Evolutionary conservation across 2,888 invertebrate species (phyloP), one percentile per base, ranked within the genome.

Genomic region (Drosophila percnosoma): DNA sequence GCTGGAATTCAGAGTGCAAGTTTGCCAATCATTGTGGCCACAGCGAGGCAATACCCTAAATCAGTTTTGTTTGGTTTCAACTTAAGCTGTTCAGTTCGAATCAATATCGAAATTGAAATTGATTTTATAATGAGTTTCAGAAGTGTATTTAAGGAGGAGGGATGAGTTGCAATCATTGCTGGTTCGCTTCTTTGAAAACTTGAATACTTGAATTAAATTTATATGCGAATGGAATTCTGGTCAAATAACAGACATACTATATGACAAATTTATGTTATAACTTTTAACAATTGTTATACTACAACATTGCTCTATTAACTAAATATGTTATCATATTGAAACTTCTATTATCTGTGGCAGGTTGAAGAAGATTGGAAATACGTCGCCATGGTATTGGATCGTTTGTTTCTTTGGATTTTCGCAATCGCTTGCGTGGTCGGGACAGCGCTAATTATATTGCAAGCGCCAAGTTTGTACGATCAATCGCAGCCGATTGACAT

Each of bases 341-440:
- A 57, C 10, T 29, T 40, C 0, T 21, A 13, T 24, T 63, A n/a
- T 66, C 29, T 31, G 34, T 7, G 13, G n/a, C 94, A 98, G 98
- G 97, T 98, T 91, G 97, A 97, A 93, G 98, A 98, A 94, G 99
- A 99, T 94, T 99, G 99, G 99, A 99, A 99, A 93, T 99, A 98
- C 94, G 98, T 99, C 70, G 96, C 96, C 66, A 93, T 99, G 98
- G 99, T 99, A 79, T 95, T 99, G 93, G 99, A 99, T 94, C 95
- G 99, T 90, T 95, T 99, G 91, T 99, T 99, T 94, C 95, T 99
- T 87, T 98, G 98, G 96, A 96, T 98, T 91, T 99, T 99, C 94
- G 97, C 98, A 92, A 95, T 98, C 92, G 98, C 98, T 82, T 99
- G 98, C 93, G 95, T 99, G 78, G 94, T 98, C 73, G 99, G 99